Base-by-base conservation (phyloP, 2,888 invertebrate species). In the Andrena minutula region DNA sequence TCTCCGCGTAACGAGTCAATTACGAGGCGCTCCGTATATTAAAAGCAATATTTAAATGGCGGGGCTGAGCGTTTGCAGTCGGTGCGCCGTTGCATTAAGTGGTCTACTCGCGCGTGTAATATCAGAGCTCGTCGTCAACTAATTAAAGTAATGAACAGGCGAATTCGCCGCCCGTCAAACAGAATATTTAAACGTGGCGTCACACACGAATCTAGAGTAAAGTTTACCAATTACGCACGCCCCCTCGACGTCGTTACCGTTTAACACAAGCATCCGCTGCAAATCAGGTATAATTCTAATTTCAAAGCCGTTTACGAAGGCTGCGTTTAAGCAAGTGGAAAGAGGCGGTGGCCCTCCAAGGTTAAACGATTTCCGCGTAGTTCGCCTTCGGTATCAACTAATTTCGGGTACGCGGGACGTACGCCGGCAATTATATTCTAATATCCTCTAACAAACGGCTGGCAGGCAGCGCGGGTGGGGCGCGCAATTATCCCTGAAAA, bases 121-220 rank as follows among this genome's bases (percentile, higher is more conserved):
- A 78, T 85, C 61, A 58, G 65, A 23, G 41, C 58, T 41, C 28
- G 69, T 60, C 68, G 70, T 41, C 49, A 53, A 49, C 73, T 78
- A 85, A 85, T 85, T 85, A 84, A 84, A 84, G 73, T 85, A 85
- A 85, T 84, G 84, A 85, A 85, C 78, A 71, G 66, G 70, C 71
- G 82, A 85, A 82, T 76, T 82, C 75, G 53, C 35, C 71, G 26
- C 53, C 41, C 71, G 64, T 71, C 69, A 49, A 51, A 41, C 73
- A 71, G 51, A 75, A 70, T 74, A 74, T 72, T 51, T 51, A 32
- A 41, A 8, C 58, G 49, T 51, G 28, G 3, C 49, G 10, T 20
- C 10, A 10, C 26, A 7, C 32, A 20, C 12, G 56, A 30, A 4
- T 6, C n/a, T 51, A 10, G 61, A 12, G 4, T 35, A 12, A 41